These are phyloP conservation scores for Chromoteleia sp. DNA, from an alignment of 2,888 invertebrate species.

Conservation along the genomic window DNA sequence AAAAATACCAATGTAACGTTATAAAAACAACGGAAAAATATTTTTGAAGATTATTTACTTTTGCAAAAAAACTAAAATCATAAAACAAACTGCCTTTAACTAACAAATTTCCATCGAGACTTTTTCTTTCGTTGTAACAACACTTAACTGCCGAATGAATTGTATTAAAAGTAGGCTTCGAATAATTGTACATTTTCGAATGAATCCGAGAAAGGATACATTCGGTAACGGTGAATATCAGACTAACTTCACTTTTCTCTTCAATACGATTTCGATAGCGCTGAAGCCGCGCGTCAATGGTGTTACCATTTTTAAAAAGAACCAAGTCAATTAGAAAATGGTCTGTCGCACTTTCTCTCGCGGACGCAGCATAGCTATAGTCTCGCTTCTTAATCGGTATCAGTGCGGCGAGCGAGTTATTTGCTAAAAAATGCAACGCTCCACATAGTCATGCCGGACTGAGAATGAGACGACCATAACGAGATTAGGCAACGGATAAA, in stretches of 20 bases:
- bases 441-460: constrained; percentile 38
- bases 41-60: no score
- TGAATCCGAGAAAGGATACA: constrained; percentile 34
- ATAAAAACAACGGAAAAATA: no score
- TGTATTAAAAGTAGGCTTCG: constrained; percentile 30
- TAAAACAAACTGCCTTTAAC: not conserved
- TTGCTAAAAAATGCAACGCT: constrained; percentile 55
- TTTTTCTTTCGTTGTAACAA: constrained; percentile 10
- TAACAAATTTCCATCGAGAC: not conserved
- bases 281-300: constrained; percentile 54
- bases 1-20: no score
- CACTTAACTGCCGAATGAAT: no score
- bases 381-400: constrained; percentile 71
- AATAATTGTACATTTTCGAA: constrained; percentile 36
- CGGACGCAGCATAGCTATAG: constrained; percentile 41
- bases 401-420: constrained; percentile 49
- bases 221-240: constrained; percentile 31
- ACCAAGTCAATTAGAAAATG: constrained; percentile 83
- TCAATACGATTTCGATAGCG: constrained; percentile 50
- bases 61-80: no score
- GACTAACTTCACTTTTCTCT: constrained; percentile 56
- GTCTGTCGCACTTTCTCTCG: constrained; percentile 79
- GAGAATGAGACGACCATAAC: constrained; percentile 45
- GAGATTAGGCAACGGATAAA: constrained; percentile 27
- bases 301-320: constrained; percentile 78